Base-by-base conservation (phyloP, 2,797 vertebrate species). In the Pseudochirops cupreus region DNA sequence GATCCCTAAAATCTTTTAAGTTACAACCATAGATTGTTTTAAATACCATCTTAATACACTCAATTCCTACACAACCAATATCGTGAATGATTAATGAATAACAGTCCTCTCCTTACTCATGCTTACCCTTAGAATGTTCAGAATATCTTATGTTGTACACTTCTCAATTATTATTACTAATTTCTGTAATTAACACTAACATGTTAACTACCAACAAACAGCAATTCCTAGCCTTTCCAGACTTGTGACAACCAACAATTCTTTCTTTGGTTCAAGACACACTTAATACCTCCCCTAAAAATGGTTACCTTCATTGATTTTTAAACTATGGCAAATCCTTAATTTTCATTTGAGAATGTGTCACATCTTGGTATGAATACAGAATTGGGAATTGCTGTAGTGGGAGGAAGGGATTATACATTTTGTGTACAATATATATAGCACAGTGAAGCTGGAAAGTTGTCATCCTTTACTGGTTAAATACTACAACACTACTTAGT, bases 21-120 rank as follows among this genome's bases (percentile, higher is more conserved):
- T 62, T 33, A 62, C 29, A 58, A 58, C 26, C 28, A 29, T 29
- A 59, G 28, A 59, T 29, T 3, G 9, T 29, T 57, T 57, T 57
- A 58, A 95, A 91, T 82, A 92, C 62, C 56, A 97, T 39, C 7
- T 39, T 29, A 89, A 33, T 95, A 95, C 58, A 92, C 9, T 91
- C n/a, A 94, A 82, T 13, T 39, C n/a, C 67, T 46, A 82, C n/a
- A 91, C 33, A 12, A 56, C 46, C n/a, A 91, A 96, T 50, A 90
- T 87, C 46, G 10, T 26, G 62, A 58, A n/a, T 91, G 89, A 29
- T 93, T 62, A 92, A 31, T 62, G 90, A 94, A 12, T 62, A 62
- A 33, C 3, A 82, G 67, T 46, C 67, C 67, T 50, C 93, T 1
- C 33, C 11, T 18, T 91, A 94, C 26, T 82, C 55, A 94, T 12